Base-by-base conservation (phyloP, 2,888 invertebrate species). In the Oxyteleia sp. region DNA sequence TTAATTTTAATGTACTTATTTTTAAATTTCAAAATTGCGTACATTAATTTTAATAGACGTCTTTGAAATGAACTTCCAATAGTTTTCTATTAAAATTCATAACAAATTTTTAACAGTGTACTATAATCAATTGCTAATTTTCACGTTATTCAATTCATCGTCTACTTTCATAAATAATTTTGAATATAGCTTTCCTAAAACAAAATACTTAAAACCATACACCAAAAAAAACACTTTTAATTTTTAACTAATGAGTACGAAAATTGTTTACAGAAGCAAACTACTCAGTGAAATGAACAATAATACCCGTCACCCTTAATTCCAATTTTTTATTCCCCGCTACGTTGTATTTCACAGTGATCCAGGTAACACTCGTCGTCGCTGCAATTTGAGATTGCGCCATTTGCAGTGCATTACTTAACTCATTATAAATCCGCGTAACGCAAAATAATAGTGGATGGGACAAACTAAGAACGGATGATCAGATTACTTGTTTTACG, bases 401-500 rank as follows among this genome's bases (percentile, higher is more conserved):
- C 13, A 45, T 49, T 63, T 18, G 49, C 35, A 20, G 63, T 26
- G 47, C 47, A 47, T 63, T 63, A 49, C 49, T 64, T 18, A 53
- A 72, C 38, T 74, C 55, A 61, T 68, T 69, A 68, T 61, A 69
- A 69, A 61, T 78, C 20, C 45, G 47, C 26, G 45, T 43, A 45
- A 61, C 61, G 29, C 38, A 20, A 53, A 51, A 49, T 61, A 59
- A 59, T 68, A 18, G 43, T 32, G 16, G 11, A 38, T 38, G 8
- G 32, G 15, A 23, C 38, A 43, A 69, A 71, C 63, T 57, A 79
- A 59, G 64, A 71, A 64, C 47, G 41, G 49, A 18, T 55, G 63
- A 64, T 71, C 47, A 57, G 47, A 69, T 59, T 68, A 76, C 66
- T 69, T n/a, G 38, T 59, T 78, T 47, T 55, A 69, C 63, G 45